phyloP scores from a whole-genome alignment of 2,888 invertebrate genomes.

The Dusona sp. region DNA sequence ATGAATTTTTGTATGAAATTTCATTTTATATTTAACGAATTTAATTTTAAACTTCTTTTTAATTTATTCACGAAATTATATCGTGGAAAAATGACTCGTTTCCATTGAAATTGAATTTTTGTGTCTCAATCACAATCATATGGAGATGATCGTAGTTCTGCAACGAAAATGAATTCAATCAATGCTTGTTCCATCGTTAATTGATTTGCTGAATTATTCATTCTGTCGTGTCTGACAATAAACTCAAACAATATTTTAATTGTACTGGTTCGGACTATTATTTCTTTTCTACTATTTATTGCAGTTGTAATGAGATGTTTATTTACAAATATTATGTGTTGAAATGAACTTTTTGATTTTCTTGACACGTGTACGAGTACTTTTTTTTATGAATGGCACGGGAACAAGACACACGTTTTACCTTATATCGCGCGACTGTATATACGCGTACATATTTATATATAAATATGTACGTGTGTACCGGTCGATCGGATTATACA shows the following conservation, averaged over 20 bases:
- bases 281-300: not conserved
- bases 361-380: slow-evolving; percentile 19
- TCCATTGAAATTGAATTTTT: no score
- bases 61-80: no score
- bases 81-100: no score
- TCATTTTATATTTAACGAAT: no score
- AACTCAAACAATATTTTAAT: not conserved
- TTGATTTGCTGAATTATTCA: not conserved
- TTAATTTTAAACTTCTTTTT: no score
- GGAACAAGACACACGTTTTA: slow-evolving; percentile 18
- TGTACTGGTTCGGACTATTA: not conserved
- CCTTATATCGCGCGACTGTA: not conserved
- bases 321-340: not conserved
- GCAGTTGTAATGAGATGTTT: not conserved
- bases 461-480: not conserved
- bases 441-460: not conserved
- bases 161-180: no score
- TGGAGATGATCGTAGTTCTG: no score
- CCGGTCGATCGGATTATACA: slow-evolving; percentile 45
- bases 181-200: not conserved
- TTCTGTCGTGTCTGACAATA: not conserved
- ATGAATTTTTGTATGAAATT: no score
- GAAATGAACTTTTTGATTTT: slow-evolving; percentile 7
- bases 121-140: no score
- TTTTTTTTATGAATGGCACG: slow-evolving; percentile 17